Base-by-base conservation (phyloP, 2,113 vertebrate species). In the Carettochelys insculpta region DNA sequence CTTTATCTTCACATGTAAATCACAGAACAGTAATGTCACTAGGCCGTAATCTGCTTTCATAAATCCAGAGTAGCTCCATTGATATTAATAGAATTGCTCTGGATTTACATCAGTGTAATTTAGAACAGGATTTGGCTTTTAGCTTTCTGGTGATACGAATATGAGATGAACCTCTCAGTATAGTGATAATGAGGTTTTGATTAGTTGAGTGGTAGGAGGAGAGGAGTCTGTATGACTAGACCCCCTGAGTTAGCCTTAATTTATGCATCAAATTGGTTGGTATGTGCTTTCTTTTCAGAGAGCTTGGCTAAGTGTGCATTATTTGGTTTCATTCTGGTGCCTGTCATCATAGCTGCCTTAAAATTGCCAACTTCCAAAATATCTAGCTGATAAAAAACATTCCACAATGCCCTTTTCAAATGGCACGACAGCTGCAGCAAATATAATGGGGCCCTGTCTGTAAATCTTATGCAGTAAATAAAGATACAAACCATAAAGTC, bases 321-420 rank as follows among this genome's bases (percentile, higher is more conserved):
- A 29, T 38, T 92, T 13, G 48, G 3, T 58, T 86, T 93, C 1
- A 50, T 79, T 90, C 86, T 82, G 56, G 45, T 58, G n/a, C 68
- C 84, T 84, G n/a, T 0, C 0, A 10, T 85, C 2, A 1, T 5
- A 22, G 25, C 75, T 29, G 48, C 73, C 45, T 41, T 58, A 80
- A 41, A 83, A 83, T 17, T 43, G 38, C 51, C 61, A 51, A 43
- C 45, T 54, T 93, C 10, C 1, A 8, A 65, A 43, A 92, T 10
- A 73, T 1, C 6, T 41, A 82, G 41, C n/a, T 68, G 2, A 31
- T 8, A 61, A 87, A 52, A n/a, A 27, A 45, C 4, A 1, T 95
- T 95, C 86, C 86, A 61, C 73, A 20, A 11, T 75, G 93, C 79
- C 89, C 85, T 95, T 96, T 94, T 9, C 84, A 90, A 82, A 95